A percentile compares a stretch with the other conserved stretches of the same genome.
These are phyloP conservation scores for Poecilia gillii DNA, from an alignment of 2,797 vertebrate species.

Conservation along the genomic window DNA sequence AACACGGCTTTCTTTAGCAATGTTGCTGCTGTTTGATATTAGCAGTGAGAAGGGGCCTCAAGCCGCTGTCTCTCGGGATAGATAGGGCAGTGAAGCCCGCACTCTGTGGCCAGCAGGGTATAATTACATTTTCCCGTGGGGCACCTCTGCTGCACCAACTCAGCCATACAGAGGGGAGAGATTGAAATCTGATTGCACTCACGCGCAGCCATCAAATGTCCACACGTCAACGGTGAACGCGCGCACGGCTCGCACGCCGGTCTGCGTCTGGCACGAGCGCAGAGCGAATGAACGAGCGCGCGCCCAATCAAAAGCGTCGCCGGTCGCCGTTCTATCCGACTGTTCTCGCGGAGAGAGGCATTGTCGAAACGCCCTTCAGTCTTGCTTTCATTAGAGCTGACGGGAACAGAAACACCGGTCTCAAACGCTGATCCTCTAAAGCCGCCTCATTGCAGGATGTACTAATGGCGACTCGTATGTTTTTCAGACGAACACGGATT, in stretches of 20 bases:
- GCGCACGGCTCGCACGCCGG: slow-evolving; percentile 7
- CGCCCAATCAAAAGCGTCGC: neutral
- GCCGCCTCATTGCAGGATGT: slow-evolving; percentile 47
- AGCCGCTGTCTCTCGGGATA: slow-evolving; percentile 62
- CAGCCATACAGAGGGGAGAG: slow-evolving; percentile 58
- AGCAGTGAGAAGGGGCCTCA: slow-evolving; percentile 47
- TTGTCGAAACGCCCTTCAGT: slow-evolving; percentile 53
- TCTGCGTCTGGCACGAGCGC: slow-evolving; percentile 16
- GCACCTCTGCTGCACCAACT: slow-evolving; percentile 63
- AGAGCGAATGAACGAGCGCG: slow-evolving; percentile 4
- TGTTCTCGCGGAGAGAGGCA: slow-evolving; percentile 36
- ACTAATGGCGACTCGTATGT: slow-evolving; percentile 59
- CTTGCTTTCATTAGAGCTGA: slow-evolving; percentile 57
- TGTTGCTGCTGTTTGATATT: slow-evolving; percentile 57
- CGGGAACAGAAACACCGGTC: slow-evolving; percentile 48
- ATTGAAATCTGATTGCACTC: slow-evolving; percentile 72
- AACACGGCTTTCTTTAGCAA: slow-evolving; percentile 41
- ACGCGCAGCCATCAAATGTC: slow-evolving; percentile 41
- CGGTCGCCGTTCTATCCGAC: slow-evolving; percentile 33
- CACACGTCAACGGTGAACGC: slow-evolving; percentile 32
- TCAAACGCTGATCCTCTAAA: slow-evolving; percentile 53
- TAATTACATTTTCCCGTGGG: slow-evolving; percentile 75
- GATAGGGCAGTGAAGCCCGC: slow-evolving; percentile 65
- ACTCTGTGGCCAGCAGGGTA: slow-evolving; percentile 68
- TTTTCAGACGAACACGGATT: slow-evolving; percentile 49